Evolutionary conservation across 1,140 invertebrate species (phyloP).

Genomic region (Cydia pomonella): DNA sequence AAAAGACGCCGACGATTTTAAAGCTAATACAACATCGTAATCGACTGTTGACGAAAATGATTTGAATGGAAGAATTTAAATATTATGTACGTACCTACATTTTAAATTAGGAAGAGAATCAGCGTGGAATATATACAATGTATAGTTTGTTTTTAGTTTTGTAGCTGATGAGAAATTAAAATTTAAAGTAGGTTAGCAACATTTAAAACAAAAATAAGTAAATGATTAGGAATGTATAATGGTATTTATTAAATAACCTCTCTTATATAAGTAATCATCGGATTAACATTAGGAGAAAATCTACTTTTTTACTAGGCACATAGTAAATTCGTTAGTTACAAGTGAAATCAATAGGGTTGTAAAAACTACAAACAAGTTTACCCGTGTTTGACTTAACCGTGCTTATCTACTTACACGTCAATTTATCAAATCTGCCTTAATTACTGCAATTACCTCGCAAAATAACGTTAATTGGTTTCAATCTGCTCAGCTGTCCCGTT

Average conservation of each 20-base stretch:
- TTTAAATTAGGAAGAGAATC: too few relatives aligned
- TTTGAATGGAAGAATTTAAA: neutral
- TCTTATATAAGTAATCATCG: neutral
- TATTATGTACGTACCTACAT: neutral
- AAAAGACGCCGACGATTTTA: neutral
- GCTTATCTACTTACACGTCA: neutral
- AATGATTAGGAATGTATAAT: too few relatives aligned
- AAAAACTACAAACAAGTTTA: neutral
- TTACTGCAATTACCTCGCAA: neutral
- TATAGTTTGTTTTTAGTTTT: too few relatives aligned
- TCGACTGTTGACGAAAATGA: neutral
- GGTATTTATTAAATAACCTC: neutral
- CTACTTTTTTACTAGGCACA: neutral
- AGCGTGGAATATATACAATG: neutral
- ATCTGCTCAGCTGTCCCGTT: neutral
- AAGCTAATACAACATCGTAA: neutral
- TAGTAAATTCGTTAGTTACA: neutral
- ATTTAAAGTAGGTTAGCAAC: too few relatives aligned
- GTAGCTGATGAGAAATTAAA: too few relatives aligned
- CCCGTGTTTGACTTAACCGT: neutral
- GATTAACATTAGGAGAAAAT: neutral
- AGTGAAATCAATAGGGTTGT: neutral
- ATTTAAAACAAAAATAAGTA: too few relatives aligned
- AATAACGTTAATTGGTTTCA: slow-evolving; percentile 3
- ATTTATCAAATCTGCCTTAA: slow-evolving; percentile 6